A percentile compares a stretch with the other conserved stretches of the same genome.
Conservation (phyloP, 2,113 vertebrate species). For the Greenwoodochromis staneri region DNA sequence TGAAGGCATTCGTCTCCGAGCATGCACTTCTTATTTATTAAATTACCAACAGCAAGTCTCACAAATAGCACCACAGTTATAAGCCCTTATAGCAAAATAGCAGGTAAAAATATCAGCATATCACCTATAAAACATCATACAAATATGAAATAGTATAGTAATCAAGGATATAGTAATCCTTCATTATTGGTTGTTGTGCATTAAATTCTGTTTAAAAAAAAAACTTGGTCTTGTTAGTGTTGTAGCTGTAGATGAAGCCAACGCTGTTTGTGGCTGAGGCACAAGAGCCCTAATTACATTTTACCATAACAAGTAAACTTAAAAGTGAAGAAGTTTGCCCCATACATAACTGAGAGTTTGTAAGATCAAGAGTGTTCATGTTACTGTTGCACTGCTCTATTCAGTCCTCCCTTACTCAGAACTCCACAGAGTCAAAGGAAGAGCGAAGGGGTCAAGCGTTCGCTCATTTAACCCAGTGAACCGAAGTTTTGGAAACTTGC, state of each 20-base stretch:
- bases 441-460: not conserved
- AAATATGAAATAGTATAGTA: not conserved
- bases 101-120: not conserved
- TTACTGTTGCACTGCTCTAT: not conserved
- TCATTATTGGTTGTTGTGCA: not conserved
- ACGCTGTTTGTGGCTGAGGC: rapidly evolving
- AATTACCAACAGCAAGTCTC: not conserved
- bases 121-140: not conserved
- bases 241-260: not conserved
- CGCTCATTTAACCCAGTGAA: not conserved
- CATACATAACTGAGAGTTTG: not conserved
- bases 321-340: not conserved
- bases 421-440: not conserved
- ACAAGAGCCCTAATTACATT: not conserved
- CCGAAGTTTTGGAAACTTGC: not conserved
- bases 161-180: not conserved
- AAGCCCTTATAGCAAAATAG: not conserved
- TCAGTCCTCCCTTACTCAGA: not conserved
- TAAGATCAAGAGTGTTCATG: not conserved
- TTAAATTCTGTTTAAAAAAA: not conserved
- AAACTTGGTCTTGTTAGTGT: not conserved
- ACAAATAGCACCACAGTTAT: not conserved
- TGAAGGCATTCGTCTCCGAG: not conserved
- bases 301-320: not conserved
- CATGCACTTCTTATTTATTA: not conserved